Evolutionary conservation across 2,113 vertebrate genomes (phyloP).

Genomic region (Gnathonemus longibarbis): DNA sequence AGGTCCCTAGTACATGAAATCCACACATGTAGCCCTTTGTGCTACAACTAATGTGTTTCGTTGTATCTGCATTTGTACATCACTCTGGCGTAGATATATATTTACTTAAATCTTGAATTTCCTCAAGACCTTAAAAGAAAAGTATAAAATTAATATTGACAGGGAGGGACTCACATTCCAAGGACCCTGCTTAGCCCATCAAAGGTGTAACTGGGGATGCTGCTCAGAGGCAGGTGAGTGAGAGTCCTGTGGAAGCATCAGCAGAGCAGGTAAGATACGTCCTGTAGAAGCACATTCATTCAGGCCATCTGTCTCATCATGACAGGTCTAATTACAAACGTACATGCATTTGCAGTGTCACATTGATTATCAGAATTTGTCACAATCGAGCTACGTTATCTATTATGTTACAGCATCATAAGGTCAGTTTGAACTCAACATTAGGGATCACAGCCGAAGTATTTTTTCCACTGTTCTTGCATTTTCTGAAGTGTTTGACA

Average conservation of each 20-base stretch:
- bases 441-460: not conserved
- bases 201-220: constrained; percentile 47
- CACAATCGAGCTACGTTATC: not conserved
- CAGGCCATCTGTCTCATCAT: not conserved
- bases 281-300: not conserved
- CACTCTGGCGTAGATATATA: not conserved
- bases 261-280: not conserved
- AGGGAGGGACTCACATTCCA: constrained; percentile 55
- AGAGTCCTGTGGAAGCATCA: constrained; percentile 37
- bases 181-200: constrained; percentile 44
- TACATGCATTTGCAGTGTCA: not conserved
- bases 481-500: not conserved
- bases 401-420: not conserved
- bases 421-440: not conserved
- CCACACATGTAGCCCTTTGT: not conserved
- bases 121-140: not conserved
- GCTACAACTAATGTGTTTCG: not conserved
- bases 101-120: not conserved
- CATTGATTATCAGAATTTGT: not conserved
- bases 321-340: not conserved
- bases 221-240: constrained; percentile 39
- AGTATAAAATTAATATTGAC: constrained; percentile 12
- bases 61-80: not conserved
- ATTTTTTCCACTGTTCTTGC: not conserved
- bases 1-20: not conserved